Evolutionary conservation across 2,113 vertebrate genomes (phyloP).

Genomic region (Siniperca chuatsi): DNA sequence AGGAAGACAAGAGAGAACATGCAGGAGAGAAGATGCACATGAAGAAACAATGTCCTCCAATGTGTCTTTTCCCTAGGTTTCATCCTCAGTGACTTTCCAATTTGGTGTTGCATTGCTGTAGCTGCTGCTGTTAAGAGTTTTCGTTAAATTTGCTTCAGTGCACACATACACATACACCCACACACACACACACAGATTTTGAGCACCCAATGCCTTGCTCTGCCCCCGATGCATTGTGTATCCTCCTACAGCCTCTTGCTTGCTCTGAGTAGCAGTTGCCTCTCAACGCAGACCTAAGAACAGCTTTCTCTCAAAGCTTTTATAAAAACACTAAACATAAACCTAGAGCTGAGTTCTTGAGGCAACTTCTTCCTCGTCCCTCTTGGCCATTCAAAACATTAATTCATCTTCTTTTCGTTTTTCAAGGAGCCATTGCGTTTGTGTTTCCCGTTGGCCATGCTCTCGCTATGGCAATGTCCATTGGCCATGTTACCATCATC

Average conservation of each 20-base stretch:
- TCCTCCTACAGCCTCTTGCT: conserved; percentile 70
- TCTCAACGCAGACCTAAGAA: conserved; percentile 66
- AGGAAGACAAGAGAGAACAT: conserved; percentile 47
- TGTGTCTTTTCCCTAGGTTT: conserved; percentile 55
- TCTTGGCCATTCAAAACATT: conserved; percentile 68
- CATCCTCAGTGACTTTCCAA: conserved; percentile 56
- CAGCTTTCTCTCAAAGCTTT: conserved; percentile 54
- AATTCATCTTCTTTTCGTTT: conserved; percentile 96
- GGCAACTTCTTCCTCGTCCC: conserved; percentile 65
- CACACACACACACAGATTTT: conserved; percentile 57
- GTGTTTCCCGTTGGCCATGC: conserved; percentile 93
- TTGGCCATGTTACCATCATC: conserved; percentile 85
- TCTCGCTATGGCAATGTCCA: conserved; percentile 93
- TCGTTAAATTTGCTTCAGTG: conserved; percentile 64
- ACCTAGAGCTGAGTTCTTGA: conserved; percentile 62
- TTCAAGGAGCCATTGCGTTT: conserved; percentile 93
- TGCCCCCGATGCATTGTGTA: conserved; percentile 77
- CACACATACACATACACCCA: conserved; percentile 43
- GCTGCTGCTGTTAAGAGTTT: conserved; percentile 62
- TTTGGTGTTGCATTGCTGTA: conserved; percentile 63
- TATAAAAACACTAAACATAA: conserved; percentile 48
- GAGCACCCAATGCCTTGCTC: conserved; percentile 65
- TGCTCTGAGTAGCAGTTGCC: conserved; percentile 68
- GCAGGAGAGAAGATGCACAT: conserved; percentile 33
- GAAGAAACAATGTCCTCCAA: conserved; percentile 31